These are phyloP conservation scores for Sycophila texana DNA, from an alignment of 2,888 invertebrate genomes.

Conservation along the genomic window DNA sequence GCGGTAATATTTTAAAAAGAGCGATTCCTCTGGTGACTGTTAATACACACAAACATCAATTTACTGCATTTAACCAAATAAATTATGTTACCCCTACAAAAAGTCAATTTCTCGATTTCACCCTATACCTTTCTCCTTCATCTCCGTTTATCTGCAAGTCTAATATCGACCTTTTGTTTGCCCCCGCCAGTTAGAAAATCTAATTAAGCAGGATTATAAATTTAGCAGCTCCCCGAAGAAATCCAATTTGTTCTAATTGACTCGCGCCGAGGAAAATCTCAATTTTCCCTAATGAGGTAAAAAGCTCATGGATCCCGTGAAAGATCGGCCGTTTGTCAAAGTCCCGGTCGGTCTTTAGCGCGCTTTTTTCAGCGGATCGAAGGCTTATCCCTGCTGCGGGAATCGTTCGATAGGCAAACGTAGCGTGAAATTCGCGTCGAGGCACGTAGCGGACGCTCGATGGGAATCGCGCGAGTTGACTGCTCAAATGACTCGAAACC, in stretches of 20 bases:
- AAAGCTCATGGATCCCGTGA: slow-evolving; percentile 8
- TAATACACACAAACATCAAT: too few relatives aligned
- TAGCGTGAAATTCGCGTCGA: slow-evolving; percentile 63
- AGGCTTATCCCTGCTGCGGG: slow-evolving; percentile 34
- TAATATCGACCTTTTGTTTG: too few relatives aligned
- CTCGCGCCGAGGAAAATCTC: slow-evolving; percentile 32
- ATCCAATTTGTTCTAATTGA: slow-evolving; percentile 43
- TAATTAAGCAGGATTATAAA: slow-evolving; percentile 46
- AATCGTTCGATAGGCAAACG: slow-evolving; percentile 66
- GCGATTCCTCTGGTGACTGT: too few relatives aligned
- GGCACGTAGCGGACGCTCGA: slow-evolving; percentile 43
- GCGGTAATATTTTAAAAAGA: too few relatives aligned
- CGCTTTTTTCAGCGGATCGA: slow-evolving; percentile 28
- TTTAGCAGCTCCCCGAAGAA: neutral
- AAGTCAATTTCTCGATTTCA: neutral
- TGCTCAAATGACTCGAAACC: slow-evolving; percentile 47
- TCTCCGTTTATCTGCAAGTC: neutral
- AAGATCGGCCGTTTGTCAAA: slow-evolving; percentile 41
- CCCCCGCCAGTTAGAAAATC: slow-evolving; percentile 7
- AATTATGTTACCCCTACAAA: too few relatives aligned
- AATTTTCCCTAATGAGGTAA: slow-evolving; percentile 42
- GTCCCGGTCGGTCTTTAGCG: slow-evolving; percentile 27
- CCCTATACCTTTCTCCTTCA: neutral
- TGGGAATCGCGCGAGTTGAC: slow-evolving; percentile 44
- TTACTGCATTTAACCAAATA: too few relatives aligned